These are phyloP conservation scores for Ennomos quercinarius DNA, from an alignment of 2,888 invertebrate species.

Conservation along the genomic window DNA sequence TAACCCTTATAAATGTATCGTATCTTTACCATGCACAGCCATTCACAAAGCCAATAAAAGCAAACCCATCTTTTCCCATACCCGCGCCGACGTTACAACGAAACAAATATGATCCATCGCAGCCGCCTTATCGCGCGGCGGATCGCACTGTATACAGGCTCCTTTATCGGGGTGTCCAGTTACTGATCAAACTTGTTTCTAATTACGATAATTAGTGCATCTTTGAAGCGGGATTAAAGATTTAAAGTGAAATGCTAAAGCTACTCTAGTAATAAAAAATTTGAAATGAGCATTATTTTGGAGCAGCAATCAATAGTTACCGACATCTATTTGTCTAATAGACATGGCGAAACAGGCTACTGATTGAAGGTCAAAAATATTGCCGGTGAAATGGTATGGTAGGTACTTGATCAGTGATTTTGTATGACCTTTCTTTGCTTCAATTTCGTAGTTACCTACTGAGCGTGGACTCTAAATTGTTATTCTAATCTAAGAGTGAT, in stretches of 20 bases:
- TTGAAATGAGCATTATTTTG: too few species aligned
- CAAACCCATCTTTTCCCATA: constrained; percentile 28
- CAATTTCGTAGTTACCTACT: too few species aligned
- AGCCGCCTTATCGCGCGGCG: constrained; percentile 49
- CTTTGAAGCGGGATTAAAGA: constrained; percentile 9
- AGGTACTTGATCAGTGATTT: too few species aligned
- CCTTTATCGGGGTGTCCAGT: constrained; percentile 69
- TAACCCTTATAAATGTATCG: too few species aligned
- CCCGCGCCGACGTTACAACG: constrained; percentile 21
- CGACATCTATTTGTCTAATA: too few species aligned
- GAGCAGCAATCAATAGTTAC: too few species aligned
- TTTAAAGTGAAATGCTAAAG: neutral
- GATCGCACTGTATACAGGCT: constrained; percentile 48
- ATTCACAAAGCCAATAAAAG: constrained; percentile 6
- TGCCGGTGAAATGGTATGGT: too few species aligned
- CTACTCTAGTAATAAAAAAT: neutral
- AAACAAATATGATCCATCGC: constrained; percentile 53
- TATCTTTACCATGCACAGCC: neutral
- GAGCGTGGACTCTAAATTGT: too few species aligned
- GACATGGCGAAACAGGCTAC: too few species aligned
- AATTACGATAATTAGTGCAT: constrained; percentile 74
- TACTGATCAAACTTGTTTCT: constrained; percentile 75
- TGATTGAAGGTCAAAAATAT: too few species aligned
- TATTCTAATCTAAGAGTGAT: too few species aligned
- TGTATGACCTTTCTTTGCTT: too few species aligned